Evolutionary conservation across 2,888 invertebrate genomes (phyloP).

Genomic region (Adelognathus sp.): DNA sequence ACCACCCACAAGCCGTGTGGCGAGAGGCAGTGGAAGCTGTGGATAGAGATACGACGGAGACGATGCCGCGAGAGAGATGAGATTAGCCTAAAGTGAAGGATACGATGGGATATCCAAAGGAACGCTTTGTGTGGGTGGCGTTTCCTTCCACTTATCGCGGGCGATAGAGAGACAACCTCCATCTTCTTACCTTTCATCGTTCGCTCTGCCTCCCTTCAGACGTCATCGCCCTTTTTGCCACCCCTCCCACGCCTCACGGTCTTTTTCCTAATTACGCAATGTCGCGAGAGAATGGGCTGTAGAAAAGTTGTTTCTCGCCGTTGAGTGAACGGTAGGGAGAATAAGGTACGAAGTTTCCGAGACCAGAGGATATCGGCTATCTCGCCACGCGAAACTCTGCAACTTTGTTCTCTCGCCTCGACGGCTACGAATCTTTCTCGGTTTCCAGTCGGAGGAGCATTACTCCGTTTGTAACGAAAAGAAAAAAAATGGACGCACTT

Average conservation of each 20-base stretch:
- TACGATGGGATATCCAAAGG: constrained; percentile 20
- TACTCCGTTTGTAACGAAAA: constrained; percentile 54
- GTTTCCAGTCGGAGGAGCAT: constrained; percentile 60
- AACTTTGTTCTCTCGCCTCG: constrained; percentile 56
- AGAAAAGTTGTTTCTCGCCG: constrained; percentile 34
- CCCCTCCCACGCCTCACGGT: neutral
- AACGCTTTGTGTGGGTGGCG: neutral
- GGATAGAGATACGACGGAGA: constrained; percentile 38
- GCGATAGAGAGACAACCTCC: constrained; percentile 2
- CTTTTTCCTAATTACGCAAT: constrained; percentile 50
- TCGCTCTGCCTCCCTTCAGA: neutral
- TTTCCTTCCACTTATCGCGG: constrained; percentile 18
- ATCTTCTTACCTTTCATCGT: constrained; percentile 1
- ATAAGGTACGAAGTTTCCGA: neutral
- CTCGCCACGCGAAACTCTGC: constrained; percentile 50
- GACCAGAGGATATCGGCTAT: constrained; percentile 43
- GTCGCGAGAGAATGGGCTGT: constrained; percentile 34
- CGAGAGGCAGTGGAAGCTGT: constrained; percentile 10
- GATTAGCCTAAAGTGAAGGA: constrained; percentile 60
- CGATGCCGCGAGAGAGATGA: constrained; percentile 46
- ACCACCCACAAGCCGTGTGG: neutral
- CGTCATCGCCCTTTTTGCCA: constrained; percentile 7
- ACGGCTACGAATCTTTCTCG: constrained; percentile 58
- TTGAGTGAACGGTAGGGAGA: neutral
- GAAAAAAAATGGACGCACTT: constrained; percentile 12